A percentile compares a stretch with the other conserved stretches of the same genome.
These are phyloP conservation scores for Cheilosia impressa DNA, from an alignment of 2,888 invertebrate genomes.

Conservation along the genomic window DNA sequence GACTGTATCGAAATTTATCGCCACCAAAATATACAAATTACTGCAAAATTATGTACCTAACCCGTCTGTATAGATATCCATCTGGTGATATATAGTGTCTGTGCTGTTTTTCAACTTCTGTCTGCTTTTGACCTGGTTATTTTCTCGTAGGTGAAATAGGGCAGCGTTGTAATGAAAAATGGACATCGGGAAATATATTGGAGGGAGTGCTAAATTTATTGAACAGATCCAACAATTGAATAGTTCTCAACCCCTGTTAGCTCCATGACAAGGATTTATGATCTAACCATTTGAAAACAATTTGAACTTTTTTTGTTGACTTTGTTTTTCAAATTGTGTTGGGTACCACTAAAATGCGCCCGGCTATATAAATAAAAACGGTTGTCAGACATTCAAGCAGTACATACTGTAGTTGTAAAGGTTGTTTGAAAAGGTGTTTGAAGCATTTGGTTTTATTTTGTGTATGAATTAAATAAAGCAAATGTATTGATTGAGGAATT, in stretches of 20 bases:
- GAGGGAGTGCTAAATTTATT: slow-evolving; percentile 36
- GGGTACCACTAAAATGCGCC: too few species aligned
- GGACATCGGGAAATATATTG: slow-evolving; percentile 12
- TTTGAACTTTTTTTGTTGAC: not conserved
- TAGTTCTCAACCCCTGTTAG: not conserved
- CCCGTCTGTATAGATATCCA: not conserved
- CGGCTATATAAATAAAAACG: too few species aligned
- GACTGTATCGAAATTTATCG: slow-evolving; percentile 15
- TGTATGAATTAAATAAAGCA: too few species aligned
- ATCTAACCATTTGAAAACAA: slow-evolving; percentile 1
- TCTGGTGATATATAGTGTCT: not conserved
- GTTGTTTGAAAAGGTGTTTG: too few species aligned
- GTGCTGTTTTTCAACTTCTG: not conserved
- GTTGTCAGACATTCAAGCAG: too few species aligned
- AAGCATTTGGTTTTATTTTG: too few species aligned
- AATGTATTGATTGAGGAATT: too few species aligned
- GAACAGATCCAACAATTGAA: slow-evolving; percentile 12
- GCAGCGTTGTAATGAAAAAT: slow-evolving; percentile 32
- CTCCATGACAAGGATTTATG: slow-evolving; percentile 11
- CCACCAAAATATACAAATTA: not conserved
- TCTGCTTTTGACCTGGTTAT: slow-evolving; percentile 23
- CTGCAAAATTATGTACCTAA: not conserved
- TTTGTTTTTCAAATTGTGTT: not conserved
- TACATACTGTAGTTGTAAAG: too few species aligned
- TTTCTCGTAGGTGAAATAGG: slow-evolving; percentile 1